Conservation (phyloP, 2,113 vertebrate genomes). For the Trachemys scripta region DNA sequence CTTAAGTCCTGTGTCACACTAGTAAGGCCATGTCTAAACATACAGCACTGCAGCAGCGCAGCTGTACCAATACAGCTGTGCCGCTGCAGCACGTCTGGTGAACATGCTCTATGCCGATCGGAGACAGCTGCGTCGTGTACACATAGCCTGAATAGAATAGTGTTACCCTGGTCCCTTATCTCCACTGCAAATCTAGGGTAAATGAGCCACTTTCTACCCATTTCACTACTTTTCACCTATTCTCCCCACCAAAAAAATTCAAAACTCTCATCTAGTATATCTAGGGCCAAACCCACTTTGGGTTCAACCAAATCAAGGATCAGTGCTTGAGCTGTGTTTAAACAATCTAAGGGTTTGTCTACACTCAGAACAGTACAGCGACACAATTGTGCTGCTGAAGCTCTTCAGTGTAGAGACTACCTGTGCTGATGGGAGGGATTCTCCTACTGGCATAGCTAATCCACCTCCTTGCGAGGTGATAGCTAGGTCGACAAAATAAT, state of each 20-base stretch:
- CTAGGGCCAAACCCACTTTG: neutral
- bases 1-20: neutral
- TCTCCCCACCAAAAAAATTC: neutral
- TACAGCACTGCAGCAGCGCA: too few species aligned
- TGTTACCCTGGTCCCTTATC: neutral
- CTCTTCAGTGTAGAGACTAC: neutral
- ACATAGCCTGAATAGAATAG: neutral
- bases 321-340: neutral
- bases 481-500: neutral
- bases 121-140: too few species aligned
- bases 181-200: neutral
- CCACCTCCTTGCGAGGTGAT: neutral
- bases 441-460: neutral
- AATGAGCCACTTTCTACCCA: neutral
- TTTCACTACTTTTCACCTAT: neutral
- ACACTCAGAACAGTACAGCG: neutral
- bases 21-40: too few species aligned
- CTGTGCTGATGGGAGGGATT: neutral
- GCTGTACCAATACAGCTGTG: too few species aligned
- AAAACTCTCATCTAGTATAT: neutral
- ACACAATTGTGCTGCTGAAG: neutral
- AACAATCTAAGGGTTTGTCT: neutral
- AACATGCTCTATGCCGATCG: too few species aligned
- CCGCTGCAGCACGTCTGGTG: too few species aligned
- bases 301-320: neutral